These are phyloP conservation scores for Trissoscelio sp. DNA, from an alignment of 2,888 invertebrate genomes.

Conservation along the genomic window DNA sequence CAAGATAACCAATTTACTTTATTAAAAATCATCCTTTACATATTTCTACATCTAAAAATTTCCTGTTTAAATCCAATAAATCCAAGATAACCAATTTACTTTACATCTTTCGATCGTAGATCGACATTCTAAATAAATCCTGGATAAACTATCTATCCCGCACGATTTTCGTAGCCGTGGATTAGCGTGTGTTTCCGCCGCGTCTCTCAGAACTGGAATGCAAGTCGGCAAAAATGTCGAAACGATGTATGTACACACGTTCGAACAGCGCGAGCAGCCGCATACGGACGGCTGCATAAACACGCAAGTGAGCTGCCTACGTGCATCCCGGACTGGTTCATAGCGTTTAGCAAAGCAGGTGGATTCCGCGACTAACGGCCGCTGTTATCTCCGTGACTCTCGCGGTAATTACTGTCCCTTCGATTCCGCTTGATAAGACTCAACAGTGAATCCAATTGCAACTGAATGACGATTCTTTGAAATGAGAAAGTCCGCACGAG, in stretches of 20 bases:
- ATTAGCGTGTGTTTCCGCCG: constrained; percentile 52
- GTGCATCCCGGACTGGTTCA: constrained; percentile 68
- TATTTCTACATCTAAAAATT: too few relatives aligned
- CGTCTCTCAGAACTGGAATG: constrained; percentile 64
- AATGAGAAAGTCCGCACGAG: constrained; percentile 25
- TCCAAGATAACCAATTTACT: too few relatives aligned
- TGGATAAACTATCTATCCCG: constrained; percentile 24
- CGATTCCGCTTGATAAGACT: constrained; percentile 68
- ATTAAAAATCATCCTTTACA: too few relatives aligned
- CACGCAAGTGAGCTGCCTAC: constrained; percentile 68
- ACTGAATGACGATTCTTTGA: constrained; percentile 29
- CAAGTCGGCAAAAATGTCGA: constrained; percentile 51
- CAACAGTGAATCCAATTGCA: constrained; percentile 9
- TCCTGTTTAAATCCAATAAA: too few relatives aligned
- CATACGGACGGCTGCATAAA: constrained; percentile 57
- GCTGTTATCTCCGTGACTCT: constrained; percentile 75
- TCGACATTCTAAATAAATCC: too few relatives aligned
- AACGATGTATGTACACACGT: constrained; percentile 60
- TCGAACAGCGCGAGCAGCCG: constrained; percentile 37
- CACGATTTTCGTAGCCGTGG: constrained; percentile 27
- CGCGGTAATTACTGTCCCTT: constrained; percentile 74
- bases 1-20: too few relatives aligned
- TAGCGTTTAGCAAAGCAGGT: constrained; percentile 73
- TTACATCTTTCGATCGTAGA: too few relatives aligned
- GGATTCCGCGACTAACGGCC: constrained; percentile 73